phyloP scores from a whole-genome alignment of 2,113 vertebrate species.

The Takifugu bimaculatus region DNA sequence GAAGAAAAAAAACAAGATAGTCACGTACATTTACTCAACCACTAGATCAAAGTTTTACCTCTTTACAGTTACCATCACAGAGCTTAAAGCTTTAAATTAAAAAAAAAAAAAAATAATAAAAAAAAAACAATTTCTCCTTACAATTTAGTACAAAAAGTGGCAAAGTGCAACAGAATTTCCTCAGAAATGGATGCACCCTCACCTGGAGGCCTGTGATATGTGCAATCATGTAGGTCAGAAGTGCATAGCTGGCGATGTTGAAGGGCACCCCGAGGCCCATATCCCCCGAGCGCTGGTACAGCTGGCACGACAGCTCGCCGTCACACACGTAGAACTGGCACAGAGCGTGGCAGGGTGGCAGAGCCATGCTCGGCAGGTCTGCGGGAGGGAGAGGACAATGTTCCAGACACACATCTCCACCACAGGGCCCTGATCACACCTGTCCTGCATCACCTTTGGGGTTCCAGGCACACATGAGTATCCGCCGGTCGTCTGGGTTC shows the following conservation, averaged over 20 bases:
- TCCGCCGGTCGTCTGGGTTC: slow-evolving; percentile 92
- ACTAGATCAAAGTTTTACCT: too few relatives aligned
- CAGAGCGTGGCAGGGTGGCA: slow-evolving; percentile 93
- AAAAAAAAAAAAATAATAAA: not conserved
- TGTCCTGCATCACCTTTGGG: slow-evolving; percentile 53
- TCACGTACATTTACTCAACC: not conserved
- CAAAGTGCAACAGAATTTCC: too few relatives aligned
- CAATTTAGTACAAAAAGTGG: too few relatives aligned
- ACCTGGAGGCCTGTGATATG: slow-evolving; percentile 93
- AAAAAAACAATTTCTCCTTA: not conserved
- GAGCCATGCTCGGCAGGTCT: slow-evolving; percentile 91
- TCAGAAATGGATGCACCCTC: not conserved
- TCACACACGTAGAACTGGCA: slow-evolving; percentile 94
- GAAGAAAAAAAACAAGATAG: not conserved
- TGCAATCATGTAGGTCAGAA: slow-evolving; percentile 96
- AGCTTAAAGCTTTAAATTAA: too few relatives aligned
- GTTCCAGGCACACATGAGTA: slow-evolving; percentile 97
- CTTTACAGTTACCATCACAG: too few relatives aligned
- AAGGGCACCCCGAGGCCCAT: slow-evolving; percentile 98
- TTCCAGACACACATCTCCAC: not conserved
- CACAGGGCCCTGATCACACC: too few relatives aligned
- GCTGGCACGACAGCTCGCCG: slow-evolving; percentile 91
- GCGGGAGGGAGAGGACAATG: not conserved
- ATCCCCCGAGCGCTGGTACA: slow-evolving; percentile 94
- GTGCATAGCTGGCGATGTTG: slow-evolving; percentile 94